phyloP scores from a whole-genome alignment of 1,140 invertebrate species.

The Drosophila pectinifera region DNA sequence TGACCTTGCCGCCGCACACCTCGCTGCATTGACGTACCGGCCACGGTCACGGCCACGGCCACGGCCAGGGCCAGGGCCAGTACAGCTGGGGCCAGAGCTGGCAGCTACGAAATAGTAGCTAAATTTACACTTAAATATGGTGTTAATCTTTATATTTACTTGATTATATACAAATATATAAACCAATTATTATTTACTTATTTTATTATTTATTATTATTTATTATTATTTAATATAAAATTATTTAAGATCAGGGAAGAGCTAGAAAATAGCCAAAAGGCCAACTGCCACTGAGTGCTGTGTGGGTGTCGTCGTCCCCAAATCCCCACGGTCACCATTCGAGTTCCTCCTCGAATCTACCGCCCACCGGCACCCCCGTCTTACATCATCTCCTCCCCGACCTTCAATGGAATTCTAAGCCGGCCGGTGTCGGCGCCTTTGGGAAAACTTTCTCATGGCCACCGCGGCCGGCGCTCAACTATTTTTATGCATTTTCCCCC shows the following conservation, averaged over 20 bases:
- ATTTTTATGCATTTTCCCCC: constrained; percentile 37
- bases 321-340: constrained; percentile 23
- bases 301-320: constrained; percentile 35
- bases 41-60: constrained; percentile 58
- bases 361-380: background rate
- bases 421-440: constrained; percentile 39
- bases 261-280: background rate
- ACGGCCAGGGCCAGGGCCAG: constrained; percentile 15
- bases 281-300: background rate
- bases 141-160: background rate
- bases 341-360: constrained; percentile 10
- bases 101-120: background rate
- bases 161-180: too few relatives aligned
- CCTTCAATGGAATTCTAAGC: constrained; percentile 40
- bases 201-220: background rate
- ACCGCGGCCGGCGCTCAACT: constrained; percentile 25
- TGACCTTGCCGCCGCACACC: constrained; percentile 51
- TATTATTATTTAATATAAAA: background rate
- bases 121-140: background rate
- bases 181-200: background rate
- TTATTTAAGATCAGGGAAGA: rapidly evolving
- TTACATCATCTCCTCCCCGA: constrained; percentile 13
- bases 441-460: constrained; percentile 48
- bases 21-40: constrained; percentile 56
- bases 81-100: background rate